These are phyloP conservation scores for Furcula furcula DNA, from an alignment of 2,888 invertebrate genomes.

Conservation along the genomic window DNA sequence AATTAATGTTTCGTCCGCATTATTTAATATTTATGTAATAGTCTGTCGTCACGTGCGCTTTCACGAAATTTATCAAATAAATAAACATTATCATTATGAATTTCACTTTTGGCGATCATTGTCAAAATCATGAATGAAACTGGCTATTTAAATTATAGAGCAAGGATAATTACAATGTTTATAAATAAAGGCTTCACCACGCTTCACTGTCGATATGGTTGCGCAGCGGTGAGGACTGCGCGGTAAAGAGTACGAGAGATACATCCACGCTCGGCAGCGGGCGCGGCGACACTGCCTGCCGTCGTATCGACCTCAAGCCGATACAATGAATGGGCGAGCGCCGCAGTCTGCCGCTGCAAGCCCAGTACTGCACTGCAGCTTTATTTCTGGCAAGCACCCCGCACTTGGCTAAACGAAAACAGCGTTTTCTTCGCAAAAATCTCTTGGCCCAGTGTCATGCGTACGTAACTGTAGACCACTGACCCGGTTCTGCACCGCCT, in stretches of 20 bases:
- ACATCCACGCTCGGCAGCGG: constrained; percentile 53
- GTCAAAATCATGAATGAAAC: constrained; percentile 36
- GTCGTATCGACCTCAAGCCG: constrained; percentile 60
- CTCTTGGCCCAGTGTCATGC: constrained; percentile 44
- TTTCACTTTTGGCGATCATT: constrained; percentile 30
- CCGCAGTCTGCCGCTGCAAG: constrained; percentile 74
- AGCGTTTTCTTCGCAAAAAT: constrained; percentile 37
- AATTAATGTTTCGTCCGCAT: constrained; percentile 17
- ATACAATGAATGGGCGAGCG: constrained; percentile 62
- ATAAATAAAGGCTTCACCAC: constrained; percentile 61
- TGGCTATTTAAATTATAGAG: constrained; percentile 20
- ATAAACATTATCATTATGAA: constrained; percentile 29
- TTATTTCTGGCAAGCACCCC: constrained; percentile 76
- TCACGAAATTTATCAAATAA: constrained; percentile 37
- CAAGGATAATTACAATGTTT: constrained; percentile 50
- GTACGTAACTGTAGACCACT: constrained; percentile 37
- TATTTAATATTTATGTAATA: constrained; percentile 39
- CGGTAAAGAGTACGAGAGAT: constrained; percentile 10
- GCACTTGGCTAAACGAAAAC: constrained; percentile 39
- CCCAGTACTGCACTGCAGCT: constrained; percentile 77
- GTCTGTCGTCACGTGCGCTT: constrained; percentile 43
- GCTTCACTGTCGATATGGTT: too few relatives aligned
- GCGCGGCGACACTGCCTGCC: constrained; percentile 73
- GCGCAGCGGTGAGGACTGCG: constrained; percentile 37
- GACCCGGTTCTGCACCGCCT: constrained; percentile 40